Evolutionary conservation across 2,797 vertebrate genomes (phyloP).

Genomic region (Miichthys miiuy): DNA sequence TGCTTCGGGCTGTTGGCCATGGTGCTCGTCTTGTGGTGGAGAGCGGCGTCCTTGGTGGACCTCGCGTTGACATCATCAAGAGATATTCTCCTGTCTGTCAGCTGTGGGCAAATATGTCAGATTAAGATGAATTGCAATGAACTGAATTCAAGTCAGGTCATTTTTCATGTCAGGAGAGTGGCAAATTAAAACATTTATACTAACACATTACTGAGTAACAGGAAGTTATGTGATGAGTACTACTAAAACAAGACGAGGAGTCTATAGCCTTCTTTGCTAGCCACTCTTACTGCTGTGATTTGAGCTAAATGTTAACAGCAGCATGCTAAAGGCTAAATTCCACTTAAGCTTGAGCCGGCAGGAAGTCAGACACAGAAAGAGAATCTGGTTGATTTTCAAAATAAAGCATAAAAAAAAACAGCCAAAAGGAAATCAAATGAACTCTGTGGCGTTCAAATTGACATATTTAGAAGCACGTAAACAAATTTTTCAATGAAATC

Average conservation of each 20-base stretch:
- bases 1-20: constrained; percentile 75
- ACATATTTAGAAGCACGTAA: no score
- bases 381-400: no score
- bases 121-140: background rate
- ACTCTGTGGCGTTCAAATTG: no score
- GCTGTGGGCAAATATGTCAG: constrained; percentile 41
- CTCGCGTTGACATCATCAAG: constrained; percentile 47
- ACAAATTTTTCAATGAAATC: no score
- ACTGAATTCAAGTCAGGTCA: background rate
- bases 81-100: constrained; percentile 47
- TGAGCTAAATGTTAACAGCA: background rate
- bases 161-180: constrained; percentile 9
- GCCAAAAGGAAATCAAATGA: no score
- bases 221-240: background rate
- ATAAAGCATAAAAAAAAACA: no score
- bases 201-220: background rate
- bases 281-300: background rate
- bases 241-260: background rate
- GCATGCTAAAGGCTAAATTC: background rate
- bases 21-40: constrained; percentile 73
- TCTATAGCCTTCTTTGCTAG: background rate
- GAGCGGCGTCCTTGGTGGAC: constrained; percentile 35
- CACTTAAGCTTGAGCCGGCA: no score
- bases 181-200: background rate
- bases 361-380: no score